A percentile compares a stretch with the other conserved stretches of the same genome.
phyloP scores from a whole-genome alignment of 2,888 invertebrate species.

The Rhopalosiphum nymphaeae region DNA sequence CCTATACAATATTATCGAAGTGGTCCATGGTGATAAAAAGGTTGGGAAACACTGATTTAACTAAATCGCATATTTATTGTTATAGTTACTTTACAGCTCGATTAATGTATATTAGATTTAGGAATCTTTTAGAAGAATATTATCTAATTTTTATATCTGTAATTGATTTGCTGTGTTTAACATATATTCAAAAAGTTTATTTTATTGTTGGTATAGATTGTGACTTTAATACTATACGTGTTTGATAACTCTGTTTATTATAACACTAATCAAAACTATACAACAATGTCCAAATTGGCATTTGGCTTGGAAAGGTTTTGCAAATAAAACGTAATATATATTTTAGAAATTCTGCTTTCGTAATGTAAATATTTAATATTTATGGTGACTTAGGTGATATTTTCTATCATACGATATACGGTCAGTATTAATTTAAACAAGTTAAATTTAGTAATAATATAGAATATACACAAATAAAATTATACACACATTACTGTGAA shows the following conservation, averaged over 20 bases:
- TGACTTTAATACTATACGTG: conserved; percentile 2
- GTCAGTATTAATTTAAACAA: background rate
- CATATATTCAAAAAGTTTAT: background rate
- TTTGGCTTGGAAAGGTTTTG: background rate
- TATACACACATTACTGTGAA: background rate
- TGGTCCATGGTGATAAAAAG: no score
- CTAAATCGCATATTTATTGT: background rate
- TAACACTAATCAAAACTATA: background rate
- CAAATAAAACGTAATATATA: background rate
- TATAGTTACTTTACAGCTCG: background rate
- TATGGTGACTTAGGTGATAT: no score
- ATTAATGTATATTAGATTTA: background rate
- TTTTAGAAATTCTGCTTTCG: background rate
- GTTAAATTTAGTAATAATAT: background rate
- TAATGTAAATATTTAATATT: background rate
- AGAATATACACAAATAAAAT: background rate
- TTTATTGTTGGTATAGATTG: background rate
- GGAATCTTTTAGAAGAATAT: background rate
- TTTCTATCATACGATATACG: background rate
- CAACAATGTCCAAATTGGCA: background rate
- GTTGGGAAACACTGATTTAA: no score
- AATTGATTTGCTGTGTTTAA: background rate
- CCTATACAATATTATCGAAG: no score
- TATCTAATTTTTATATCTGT: background rate
- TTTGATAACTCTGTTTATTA: background rate